Conservation (phyloP, 2,888 invertebrate genomes). For the Hecatera dysodea region DNA sequence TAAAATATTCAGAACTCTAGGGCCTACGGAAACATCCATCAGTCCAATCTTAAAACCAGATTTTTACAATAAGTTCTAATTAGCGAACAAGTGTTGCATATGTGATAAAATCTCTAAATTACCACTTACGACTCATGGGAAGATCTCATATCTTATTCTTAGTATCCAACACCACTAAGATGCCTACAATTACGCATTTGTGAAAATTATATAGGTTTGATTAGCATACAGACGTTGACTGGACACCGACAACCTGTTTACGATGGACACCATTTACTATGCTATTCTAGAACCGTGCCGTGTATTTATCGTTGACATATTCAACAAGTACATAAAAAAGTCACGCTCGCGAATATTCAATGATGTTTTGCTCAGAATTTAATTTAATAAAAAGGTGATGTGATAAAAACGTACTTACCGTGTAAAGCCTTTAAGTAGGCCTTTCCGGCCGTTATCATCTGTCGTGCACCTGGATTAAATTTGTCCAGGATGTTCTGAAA, state of each 20-base stretch:
- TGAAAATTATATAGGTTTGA: slow-evolving; percentile 53
- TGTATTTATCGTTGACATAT: slow-evolving; percentile 10
- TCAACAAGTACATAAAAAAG: slow-evolving; percentile 37
- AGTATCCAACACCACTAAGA: slow-evolving; percentile 25
- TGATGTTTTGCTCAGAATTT: slow-evolving; percentile 48
- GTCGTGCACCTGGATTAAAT: slow-evolving; percentile 98
- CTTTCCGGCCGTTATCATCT: slow-evolving; percentile 98
- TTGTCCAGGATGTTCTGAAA: slow-evolving; percentile 98
- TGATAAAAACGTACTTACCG: slow-evolving; percentile 92
- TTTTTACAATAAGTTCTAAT: slow-evolving; percentile 55
- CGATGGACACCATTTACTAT: slow-evolving; percentile 26
- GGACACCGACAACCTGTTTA: slow-evolving; percentile 49
- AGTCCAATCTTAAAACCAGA: slow-evolving; percentile 30
- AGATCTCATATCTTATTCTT: slow-evolving; percentile 50
- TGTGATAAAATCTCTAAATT: slow-evolving; percentile 42
- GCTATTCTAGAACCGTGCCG: slow-evolving; percentile 27
- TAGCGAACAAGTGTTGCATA: slow-evolving; percentile 27
- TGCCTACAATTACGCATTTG: slow-evolving; percentile 49
- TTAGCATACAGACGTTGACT: slow-evolving; percentile 26
- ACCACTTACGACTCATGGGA: slow-evolving; percentile 50
- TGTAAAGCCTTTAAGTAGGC: slow-evolving; percentile 98
- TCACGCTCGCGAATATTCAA: slow-evolving; percentile 32
- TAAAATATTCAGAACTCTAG: not conserved
- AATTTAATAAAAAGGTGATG: slow-evolving; percentile 50
- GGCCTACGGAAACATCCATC: not conserved